These are phyloP conservation scores for Papilio helenus DNA, from an alignment of 1,140 invertebrate genomes.

Conservation along the genomic window DNA sequence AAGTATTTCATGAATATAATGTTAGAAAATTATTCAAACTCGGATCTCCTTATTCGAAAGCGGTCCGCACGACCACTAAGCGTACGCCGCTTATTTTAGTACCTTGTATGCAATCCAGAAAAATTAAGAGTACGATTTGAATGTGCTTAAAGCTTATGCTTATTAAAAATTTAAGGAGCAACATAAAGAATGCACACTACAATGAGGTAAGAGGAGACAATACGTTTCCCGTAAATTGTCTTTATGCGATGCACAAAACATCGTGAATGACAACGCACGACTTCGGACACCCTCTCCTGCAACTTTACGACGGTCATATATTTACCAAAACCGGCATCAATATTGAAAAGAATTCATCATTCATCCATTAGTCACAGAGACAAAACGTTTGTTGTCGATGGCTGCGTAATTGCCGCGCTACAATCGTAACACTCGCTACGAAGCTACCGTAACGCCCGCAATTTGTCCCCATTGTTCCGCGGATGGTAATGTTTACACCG, in stretches of 20 bases:
- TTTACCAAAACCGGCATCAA: slow-evolving; percentile 75
- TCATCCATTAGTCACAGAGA: slow-evolving; percentile 81
- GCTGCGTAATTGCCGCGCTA: slow-evolving; percentile 76
- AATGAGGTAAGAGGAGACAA: slow-evolving; percentile 58
- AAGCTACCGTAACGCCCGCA: slow-evolving; percentile 82
- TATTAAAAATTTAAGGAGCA: slow-evolving; percentile 32
- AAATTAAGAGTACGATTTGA: background rate
- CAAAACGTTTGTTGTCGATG: slow-evolving; percentile 78
- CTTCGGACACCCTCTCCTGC: slow-evolving; percentile 71
- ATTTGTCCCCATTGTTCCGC: slow-evolving; percentile 79
- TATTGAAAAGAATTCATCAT: slow-evolving; percentile 80
- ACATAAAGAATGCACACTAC: slow-evolving; percentile 48
- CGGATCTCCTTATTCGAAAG: background rate
- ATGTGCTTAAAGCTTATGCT: background rate
- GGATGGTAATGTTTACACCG: slow-evolving; percentile 74
- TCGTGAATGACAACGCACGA: slow-evolving; percentile 70
- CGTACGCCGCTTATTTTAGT: background rate
- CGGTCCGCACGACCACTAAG: background rate
- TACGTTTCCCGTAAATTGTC: slow-evolving; percentile 67
- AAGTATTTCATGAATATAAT: background rate
- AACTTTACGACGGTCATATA: slow-evolving; percentile 78
- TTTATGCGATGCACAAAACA: slow-evolving; percentile 63
- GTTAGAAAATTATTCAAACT: background rate
- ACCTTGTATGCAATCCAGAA: background rate
- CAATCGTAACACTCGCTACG: slow-evolving; percentile 80